Conservation (phyloP, 2,888 invertebrate genomes). For the Pediacus dermestoides region DNA sequence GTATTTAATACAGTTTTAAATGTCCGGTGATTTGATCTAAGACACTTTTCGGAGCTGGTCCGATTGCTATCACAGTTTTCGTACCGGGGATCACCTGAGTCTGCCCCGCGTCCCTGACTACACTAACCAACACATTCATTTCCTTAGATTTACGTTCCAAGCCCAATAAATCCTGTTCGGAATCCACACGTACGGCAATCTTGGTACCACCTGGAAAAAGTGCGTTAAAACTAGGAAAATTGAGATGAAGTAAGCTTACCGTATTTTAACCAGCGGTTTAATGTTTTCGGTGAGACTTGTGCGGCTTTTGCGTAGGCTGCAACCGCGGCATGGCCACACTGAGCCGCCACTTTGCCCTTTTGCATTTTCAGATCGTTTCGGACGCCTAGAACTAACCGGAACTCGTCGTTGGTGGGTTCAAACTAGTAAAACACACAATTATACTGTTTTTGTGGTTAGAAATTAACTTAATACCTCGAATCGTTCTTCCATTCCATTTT, state of each 20-base stretch:
- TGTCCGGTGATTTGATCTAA: conserved; percentile 84
- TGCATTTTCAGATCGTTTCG: conserved; percentile 91
- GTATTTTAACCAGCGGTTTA: conserved; percentile 55
- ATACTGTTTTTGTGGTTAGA: conserved; percentile 2
- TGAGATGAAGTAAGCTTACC: conserved; percentile 25
- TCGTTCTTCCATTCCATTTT: conserved; percentile 40
- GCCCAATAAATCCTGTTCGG: conserved; percentile 67
- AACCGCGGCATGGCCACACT: conserved; percentile 93
- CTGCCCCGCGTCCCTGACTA: conserved; percentile 87
- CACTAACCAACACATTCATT: conserved; percentile 65
- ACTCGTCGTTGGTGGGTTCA: conserved; percentile 53
- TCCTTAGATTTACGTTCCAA: conserved; percentile 68
- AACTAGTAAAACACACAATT: conserved; percentile 31
- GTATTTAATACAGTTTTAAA: conserved; percentile 79
- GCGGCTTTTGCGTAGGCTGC: conserved; percentile 74
- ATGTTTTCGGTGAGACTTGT: conserved; percentile 58
- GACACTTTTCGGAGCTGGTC: conserved; percentile 77
- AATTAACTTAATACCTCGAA: conserved; percentile 36
- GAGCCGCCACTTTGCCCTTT: conserved; percentile 91
- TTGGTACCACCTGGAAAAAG: conserved; percentile 71
- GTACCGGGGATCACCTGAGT: conserved; percentile 90
- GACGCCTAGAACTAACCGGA: conserved; percentile 82
- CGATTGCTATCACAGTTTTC: conserved; percentile 85
- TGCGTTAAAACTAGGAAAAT: neutral
- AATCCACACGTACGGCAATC: conserved; percentile 79